phyloP scores from a whole-genome alignment of 2,113 vertebrate species.

The Bufo bufo region DNA sequence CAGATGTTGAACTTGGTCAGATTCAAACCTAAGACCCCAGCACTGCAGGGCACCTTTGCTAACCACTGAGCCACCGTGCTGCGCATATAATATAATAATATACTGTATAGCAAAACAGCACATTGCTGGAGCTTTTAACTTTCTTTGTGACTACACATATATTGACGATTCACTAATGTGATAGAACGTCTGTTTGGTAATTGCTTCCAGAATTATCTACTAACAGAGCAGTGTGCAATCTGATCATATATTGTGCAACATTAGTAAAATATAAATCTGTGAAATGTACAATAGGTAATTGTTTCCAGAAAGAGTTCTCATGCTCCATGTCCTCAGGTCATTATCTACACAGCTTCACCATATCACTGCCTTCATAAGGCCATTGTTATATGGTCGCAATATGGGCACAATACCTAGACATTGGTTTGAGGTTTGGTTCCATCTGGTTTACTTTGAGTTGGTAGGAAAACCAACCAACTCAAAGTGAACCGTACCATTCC shows the following conservation, averaged over 20 bases:
- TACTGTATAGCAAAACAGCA: background rate
- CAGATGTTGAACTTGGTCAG: too few relatives aligned
- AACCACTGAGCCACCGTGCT: too few relatives aligned
- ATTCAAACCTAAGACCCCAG: too few relatives aligned
- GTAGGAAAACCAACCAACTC: too few relatives aligned
- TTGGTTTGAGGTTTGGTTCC: too few relatives aligned
- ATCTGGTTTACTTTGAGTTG: too few relatives aligned
- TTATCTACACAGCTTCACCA: background rate
- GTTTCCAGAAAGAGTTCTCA: conserved; percentile 18
- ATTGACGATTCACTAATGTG: conserved; percentile 15
- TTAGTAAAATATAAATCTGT: conserved; percentile 33
- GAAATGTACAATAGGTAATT: conserved; percentile 36
- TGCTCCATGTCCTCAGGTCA: background rate
- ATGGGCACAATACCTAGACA: too few relatives aligned
- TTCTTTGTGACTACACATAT: conserved; percentile 1
- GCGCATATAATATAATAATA: background rate
- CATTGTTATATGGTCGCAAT: too few relatives aligned
- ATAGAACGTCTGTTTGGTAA: conserved; percentile 38
- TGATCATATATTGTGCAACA: conserved; percentile 41
- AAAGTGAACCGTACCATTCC: too few relatives aligned
- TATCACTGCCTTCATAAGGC: background rate
- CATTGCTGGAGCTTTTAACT: background rate
- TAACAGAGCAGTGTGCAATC: conserved; percentile 20
- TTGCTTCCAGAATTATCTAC: conserved; percentile 44
- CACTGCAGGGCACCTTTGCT: too few relatives aligned